Conservation (phyloP, 2,113 vertebrate genomes). For the Empidonax traillii region DNA sequence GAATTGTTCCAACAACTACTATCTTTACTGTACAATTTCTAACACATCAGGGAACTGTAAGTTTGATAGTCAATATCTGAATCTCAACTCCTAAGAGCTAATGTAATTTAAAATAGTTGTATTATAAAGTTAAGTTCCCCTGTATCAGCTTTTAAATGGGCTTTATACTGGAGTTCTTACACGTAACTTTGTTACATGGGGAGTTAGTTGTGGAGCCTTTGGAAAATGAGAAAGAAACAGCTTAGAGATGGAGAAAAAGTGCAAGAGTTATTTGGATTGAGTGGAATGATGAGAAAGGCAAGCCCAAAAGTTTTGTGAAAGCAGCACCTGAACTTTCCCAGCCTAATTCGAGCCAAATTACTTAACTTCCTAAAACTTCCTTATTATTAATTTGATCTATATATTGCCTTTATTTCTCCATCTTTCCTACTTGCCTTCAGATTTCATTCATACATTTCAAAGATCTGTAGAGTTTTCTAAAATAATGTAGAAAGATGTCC, state of each 20-base stretch:
- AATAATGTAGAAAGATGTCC: not conserved
- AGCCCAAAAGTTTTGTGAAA: not conserved
- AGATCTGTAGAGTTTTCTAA: not conserved
- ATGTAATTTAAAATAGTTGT: not conserved
- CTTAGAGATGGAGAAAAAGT: not conserved
- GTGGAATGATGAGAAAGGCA: not conserved
- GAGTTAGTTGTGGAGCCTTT: not conserved
- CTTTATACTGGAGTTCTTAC: not conserved
- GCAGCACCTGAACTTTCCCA: not conserved
- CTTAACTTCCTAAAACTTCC: not conserved
- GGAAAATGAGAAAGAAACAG: not conserved
- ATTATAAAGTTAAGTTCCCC: not conserved
- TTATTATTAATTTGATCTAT: not conserved
- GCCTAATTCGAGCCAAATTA: not conserved
- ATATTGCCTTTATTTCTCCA: not conserved
- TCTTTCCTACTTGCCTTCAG: not conserved
- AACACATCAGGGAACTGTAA: not conserved
- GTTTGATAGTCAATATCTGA: not conserved
- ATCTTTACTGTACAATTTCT: not conserved
- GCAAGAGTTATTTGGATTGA: not conserved
- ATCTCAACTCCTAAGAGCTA: not conserved
- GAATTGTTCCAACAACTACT: not conserved
- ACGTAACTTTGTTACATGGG: not conserved
- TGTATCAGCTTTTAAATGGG: not conserved
- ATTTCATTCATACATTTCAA: not conserved